Evolutionary conservation across 2,797 vertebrate species (phyloP), one percentile per base, ranked within the genome.

Genomic region (Sebastes matsubarae): DNA sequence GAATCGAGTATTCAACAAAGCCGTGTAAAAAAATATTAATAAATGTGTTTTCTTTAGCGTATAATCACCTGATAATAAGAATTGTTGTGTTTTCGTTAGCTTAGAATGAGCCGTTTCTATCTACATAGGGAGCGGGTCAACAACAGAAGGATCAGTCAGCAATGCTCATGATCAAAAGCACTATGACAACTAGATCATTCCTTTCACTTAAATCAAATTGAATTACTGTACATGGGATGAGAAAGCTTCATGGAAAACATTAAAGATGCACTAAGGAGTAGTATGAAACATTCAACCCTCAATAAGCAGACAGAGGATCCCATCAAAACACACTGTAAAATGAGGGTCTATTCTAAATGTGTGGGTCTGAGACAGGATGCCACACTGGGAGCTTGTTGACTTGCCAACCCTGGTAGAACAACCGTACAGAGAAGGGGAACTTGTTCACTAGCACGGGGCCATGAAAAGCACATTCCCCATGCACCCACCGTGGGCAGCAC

Each of bases 401-500:
- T 38, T 70, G 72, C 61, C 75, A 81, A 75, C 73, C 68, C 75
- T 65, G 52, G 69, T 68, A 61, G 73, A 76, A 61, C 11, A 63
- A 36, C 74, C 75, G 34, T 22, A 69, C n/a, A 30, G 11, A 67
- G 66, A 73, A 61, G 68, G 42, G 66, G 63, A 79, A 36, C 52
- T 71, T 68, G 73, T 86, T 86, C 52, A n/a, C 64, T 20, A 68
- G 58, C 80, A 78, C 72, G 67, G 52, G 46, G 74, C 79, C 79
- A 78, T 65, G 78, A 82, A 88, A 87, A 72, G 82, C 67, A 83
- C 36, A 84, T 83, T 87, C 87, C 83, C 82, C 82, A 68, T 46
- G 80, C 73, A 34, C 72, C 27, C 75, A 38, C 75, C 22, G 18
- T 76, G 73, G 77, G 80, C 76, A 79, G 79, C 71, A 61, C 4